Base-by-base conservation (phyloP, 2,888 invertebrate genomes). In the Tuberolachnus salignus region DNA sequence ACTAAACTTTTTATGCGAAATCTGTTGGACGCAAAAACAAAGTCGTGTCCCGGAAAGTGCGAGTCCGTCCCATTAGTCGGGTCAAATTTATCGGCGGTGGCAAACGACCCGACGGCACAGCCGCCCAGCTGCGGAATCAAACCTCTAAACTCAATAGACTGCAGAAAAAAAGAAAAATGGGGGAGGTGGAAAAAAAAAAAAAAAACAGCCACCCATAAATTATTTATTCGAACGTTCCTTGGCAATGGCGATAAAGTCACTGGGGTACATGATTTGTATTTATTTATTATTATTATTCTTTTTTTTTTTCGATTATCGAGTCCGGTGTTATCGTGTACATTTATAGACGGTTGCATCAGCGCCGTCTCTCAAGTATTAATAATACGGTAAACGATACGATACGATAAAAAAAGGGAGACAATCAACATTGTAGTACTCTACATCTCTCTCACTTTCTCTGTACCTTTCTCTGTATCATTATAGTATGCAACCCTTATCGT, bases 221-320 rank as follows among this genome's bases (percentile, higher is more conserved):
- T 59, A 59, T 59, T 59, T 59, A 26, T 26, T 59, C 23, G 16
- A 59, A 23, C 16, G 10, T 26, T 59, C 34, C 34, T 4, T 34
- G 34, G 59, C 59, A 23, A 59, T 26, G 26, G n/a, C 26, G 59
- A 59, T 59, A 59, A 59, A 59, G 23, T 59, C 59, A 16, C 26
- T 59, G 9, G 59, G 59, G 23, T 26, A 16, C 23, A 16, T 59
- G 26, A 26, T 59, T 59, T 59, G 23, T 23, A 34, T 34, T 34
- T 34, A 6, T 59, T n/a, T n/a, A n/a, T n/a, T n/a, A n/a, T n/a
- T n/a, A n/a, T n/a, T n/a, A n/a, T n/a, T n/a, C n/a, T n/a, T n/a
- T n/a, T n/a, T n/a, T n/a, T n/a, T n/a, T n/a, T 59, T 59, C 23
- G 59, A 59, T 23, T 59, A 59, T 59, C 59, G 59, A 59, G 59